phyloP scores from a whole-genome alignment of 1,140 invertebrate genomes.

The Heterodera schachtii region DNA sequence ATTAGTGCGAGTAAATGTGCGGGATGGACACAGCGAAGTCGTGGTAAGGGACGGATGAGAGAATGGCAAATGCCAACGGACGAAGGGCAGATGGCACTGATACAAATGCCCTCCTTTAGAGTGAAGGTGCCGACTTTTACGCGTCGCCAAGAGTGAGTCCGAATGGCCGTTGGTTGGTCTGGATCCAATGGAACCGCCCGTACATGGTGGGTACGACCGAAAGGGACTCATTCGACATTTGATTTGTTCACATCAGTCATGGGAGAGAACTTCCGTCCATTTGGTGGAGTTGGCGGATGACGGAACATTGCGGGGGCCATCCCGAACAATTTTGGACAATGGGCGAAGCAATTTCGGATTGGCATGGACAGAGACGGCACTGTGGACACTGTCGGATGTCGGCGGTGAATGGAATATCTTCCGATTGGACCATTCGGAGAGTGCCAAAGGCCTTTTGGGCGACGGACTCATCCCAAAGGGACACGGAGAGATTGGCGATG shows the following conservation, averaged over 20 bases:
- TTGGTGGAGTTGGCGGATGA: constrained; percentile 28
- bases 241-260: constrained; percentile 36
- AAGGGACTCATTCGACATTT: background rate
- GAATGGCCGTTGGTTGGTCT: constrained; percentile 32
- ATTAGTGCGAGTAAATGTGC: constrained; percentile 18
- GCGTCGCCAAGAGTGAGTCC: constrained; percentile 39
- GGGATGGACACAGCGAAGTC: constrained; percentile 6
- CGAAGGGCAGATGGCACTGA: background rate
- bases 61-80: background rate
- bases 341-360: constrained; percentile 27
- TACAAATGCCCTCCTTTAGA: constrained; percentile 1
- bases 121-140: constrained; percentile 42
- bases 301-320: background rate
- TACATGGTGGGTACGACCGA: constrained; percentile 34
- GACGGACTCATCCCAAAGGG: background rate
- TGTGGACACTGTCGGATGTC: constrained; percentile 33
- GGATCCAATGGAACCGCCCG: constrained; percentile 44
- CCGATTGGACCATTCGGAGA: constrained; percentile 11
- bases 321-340: constrained; percentile 17
- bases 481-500: constrained; percentile 2
- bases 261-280: constrained; percentile 40
- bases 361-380: constrained; percentile 25
- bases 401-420: constrained; percentile 44
- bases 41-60: background rate
- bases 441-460: background rate